Conservation (phyloP, 2,888 invertebrate species). For the Synanthedon myopaeformis region DNA sequence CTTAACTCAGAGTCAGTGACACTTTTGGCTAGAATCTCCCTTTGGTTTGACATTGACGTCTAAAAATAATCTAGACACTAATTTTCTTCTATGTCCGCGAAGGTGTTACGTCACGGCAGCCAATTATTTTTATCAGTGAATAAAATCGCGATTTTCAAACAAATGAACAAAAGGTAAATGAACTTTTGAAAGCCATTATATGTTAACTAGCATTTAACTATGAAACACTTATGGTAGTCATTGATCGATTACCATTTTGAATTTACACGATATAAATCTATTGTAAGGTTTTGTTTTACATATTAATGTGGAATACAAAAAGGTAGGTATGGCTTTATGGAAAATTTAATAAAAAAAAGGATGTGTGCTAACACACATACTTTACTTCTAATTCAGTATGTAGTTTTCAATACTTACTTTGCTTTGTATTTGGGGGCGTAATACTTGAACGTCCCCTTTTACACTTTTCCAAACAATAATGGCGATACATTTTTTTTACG, state of each 20-base stretch:
- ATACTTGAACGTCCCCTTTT: no score
- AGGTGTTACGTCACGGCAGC: slow-evolving; percentile 8
- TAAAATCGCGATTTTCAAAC: slow-evolving; percentile 2
- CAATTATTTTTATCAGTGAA: slow-evolving; percentile 15
- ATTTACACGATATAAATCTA: slow-evolving; percentile 31
- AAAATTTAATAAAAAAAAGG: no score
- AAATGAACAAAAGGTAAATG: background rate
- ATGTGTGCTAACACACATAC: no score
- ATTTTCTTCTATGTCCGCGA: slow-evolving; percentile 1
- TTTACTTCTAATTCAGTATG: no score
- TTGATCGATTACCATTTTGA: slow-evolving; percentile 26
- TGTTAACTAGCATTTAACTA: background rate
- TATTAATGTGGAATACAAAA: slow-evolving; percentile 12
- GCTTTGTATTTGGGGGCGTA: no score
- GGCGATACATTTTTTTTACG: no score
- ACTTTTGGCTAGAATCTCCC: slow-evolving; percentile 34
- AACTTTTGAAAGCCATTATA: background rate
- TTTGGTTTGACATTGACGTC: slow-evolving; percentile 35
- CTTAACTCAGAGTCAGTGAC: slow-evolving; percentile 30
- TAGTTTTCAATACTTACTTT: no score
- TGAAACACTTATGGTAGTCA: slow-evolving; percentile 7
- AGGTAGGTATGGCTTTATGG: no score
- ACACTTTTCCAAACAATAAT: no score
- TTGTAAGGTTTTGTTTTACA: slow-evolving; percentile 23
- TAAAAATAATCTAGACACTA: slow-evolving; percentile 24